Base-by-base conservation (phyloP, 2,113 vertebrate genomes). In the Boleophthalmus pectinirostris region DNA sequence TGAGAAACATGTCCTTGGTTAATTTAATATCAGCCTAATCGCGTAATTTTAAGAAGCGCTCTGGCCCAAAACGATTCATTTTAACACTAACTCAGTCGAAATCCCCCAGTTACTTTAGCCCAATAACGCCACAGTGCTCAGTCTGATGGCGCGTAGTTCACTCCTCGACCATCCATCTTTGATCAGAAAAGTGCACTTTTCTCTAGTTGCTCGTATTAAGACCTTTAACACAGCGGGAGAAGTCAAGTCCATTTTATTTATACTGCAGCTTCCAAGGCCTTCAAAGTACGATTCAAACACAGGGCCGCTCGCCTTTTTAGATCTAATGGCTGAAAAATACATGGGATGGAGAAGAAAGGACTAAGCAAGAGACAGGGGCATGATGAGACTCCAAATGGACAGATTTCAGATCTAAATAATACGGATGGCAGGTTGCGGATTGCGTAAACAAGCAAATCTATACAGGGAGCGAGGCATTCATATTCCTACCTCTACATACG, bases 401-500 rank as follows among this genome's bases (percentile, higher is more conserved):
- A 64, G 33, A 64, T 43, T 38, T 64, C 4, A 35, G 58, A 61
- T 18, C 18, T 64, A 64, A 64, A 64, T 38, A 64, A 64, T 21
- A 38, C 6, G 16, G 20, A n/a, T 13, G 4, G 61, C 18, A 5
- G 33, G 29, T 38, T 43, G 15, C 33, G 18, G 18, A 5, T 38
- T 1, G 25, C 75, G 80, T 2, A 60, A 82, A 69, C 25, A 60
- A 35, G 64, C 18, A 53, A 74, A 84, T 63, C 61, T 67, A 64
- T 82, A 79, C 81, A 73, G 74, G 66, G 70, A 75, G 69, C 35
- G 35, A 7, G 77, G 76, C 81, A 75, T 85, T 83, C 77, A 79
- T 85, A 83, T 87, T 90, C 29, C 85, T 85, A 66, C 78, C 79
- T 85, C 82, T 89, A 89, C 87, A 89, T 82, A 82, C 82, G 81